Evolutionary conservation across 64 coral and sea anemone genomes (phyloP).

Genomic region (Pocillopora verrucosa): DNA sequence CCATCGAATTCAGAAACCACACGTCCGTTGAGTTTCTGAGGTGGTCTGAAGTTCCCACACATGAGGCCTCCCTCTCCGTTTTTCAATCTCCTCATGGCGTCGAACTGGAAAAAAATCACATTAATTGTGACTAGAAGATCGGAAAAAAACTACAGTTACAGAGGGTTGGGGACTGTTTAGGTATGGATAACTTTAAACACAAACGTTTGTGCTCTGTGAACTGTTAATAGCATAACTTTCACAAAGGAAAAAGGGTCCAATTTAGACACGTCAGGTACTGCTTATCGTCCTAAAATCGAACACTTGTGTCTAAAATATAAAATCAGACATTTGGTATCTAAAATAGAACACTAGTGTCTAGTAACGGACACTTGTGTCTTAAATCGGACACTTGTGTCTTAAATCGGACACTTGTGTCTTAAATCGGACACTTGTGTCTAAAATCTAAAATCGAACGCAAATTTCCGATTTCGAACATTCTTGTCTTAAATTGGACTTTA

Average conservation of each 20-base stretch:
- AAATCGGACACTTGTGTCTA: background rate
- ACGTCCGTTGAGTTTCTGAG: conserved; percentile 38
- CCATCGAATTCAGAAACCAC: background rate
- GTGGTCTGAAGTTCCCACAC: conserved; percentile 53
- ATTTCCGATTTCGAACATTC: too few relatives aligned
- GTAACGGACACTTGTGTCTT: background rate
- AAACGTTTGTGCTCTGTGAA: too few relatives aligned
- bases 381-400: background rate
- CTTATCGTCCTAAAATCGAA: background rate
- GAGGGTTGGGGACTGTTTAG: too few relatives aligned
- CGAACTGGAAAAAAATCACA: conserved; percentile 15
- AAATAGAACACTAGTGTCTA: too few relatives aligned
- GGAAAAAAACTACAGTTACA: too few relatives aligned
- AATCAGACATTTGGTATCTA: too few relatives aligned
- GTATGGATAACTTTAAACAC: too few relatives aligned
- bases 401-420: background rate
- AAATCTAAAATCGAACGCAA: too few relatives aligned
- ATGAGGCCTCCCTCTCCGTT: conserved; percentile 21
- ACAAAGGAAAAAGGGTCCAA: too few relatives aligned
- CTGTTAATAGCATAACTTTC: too few relatives aligned
- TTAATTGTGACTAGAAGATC: too few relatives aligned
- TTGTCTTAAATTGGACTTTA: too few relatives aligned
- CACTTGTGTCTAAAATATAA: background rate
- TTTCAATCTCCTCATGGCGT: background rate
- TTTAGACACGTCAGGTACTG: background rate